Evolutionary conservation across 1,140 invertebrate genomes (phyloP).

Genomic region (Rhyacophila brunnea): DNA sequence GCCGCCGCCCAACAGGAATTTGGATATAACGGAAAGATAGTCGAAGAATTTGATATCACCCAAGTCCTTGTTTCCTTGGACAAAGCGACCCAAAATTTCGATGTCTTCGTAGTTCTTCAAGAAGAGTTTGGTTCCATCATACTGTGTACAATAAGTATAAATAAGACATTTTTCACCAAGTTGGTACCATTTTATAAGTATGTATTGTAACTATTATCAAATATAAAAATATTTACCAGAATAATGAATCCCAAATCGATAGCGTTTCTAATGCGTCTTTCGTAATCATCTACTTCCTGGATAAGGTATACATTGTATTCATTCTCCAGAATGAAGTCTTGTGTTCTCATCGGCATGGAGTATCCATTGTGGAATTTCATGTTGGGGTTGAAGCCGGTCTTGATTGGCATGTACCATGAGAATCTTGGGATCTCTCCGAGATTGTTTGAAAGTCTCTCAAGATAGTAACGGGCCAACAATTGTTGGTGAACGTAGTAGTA

Average conservation of each 20-base stretch:
- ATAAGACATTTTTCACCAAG: not conserved
- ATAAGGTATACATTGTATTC: slow-evolving; percentile 45
- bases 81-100: slow-evolving; percentile 54
- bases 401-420: slow-evolving; percentile 54
- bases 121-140: slow-evolving; percentile 54
- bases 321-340: slow-evolving; percentile 51
- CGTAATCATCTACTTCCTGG: slow-evolving; percentile 51
- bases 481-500: slow-evolving; percentile 64
- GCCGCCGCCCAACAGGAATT: slow-evolving; percentile 15
- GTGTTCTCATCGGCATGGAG: slow-evolving; percentile 55
- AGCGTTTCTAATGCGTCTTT: slow-evolving; percentile 56
- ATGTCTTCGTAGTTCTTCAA: slow-evolving; percentile 56
- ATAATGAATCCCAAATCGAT: slow-evolving; percentile 55
- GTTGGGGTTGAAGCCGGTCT: slow-evolving; percentile 60
- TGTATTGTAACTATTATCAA: no score
- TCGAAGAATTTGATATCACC: slow-evolving; percentile 44
- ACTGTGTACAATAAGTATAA: slow-evolving; percentile 41
- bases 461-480: slow-evolving; percentile 64
- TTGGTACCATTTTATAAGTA: no score
- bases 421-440: slow-evolving; percentile 61
- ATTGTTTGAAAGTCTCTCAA: slow-evolving; percentile 65
- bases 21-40: slow-evolving; percentile 38
- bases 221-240: slow-evolving; percentile 37
- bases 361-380: slow-evolving; percentile 57
- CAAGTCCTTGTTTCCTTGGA: slow-evolving; percentile 56